Evolutionary conservation across 1,140 invertebrate genomes (phyloP), one percentile per base, ranked within the genome.

Genomic region (Mylabris phalerata): DNA sequence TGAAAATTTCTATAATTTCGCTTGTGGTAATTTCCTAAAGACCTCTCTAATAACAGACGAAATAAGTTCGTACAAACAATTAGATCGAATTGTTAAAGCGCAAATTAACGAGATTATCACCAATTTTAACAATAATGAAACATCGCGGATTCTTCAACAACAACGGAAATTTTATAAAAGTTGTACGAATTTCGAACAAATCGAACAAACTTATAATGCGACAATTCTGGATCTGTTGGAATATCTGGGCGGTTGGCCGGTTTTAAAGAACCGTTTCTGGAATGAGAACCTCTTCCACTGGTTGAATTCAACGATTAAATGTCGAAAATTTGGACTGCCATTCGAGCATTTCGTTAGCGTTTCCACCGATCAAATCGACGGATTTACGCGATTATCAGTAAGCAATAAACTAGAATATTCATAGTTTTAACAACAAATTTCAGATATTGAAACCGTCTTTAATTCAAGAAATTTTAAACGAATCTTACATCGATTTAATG

Each of bases 1-100:
- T 68, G 79, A 87, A 5, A 87, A 93, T 69, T 93, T 93, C 73
- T 93, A 91, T 73, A 71, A 83, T 61, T 90, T 88, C 60, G 82
- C 86, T 1, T 90, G 83, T 64, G 86, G 85, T 0, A 81, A 82
- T 4, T 89, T 66, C 25, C 4, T 62, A 0, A 57, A 64, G 43
- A 63, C 48, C 19, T 45, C 59, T 3, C 38, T 43, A 26, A 41
- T 38, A 3, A 55, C 26, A 7, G 59, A 57, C 3, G 40, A 59
- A 40, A 27, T 25, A 9, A 50, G 50, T 9, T 41, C 50, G 4
- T 39, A 65, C 3, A 50, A 51, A 9, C n/a, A 9, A 19, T 26
- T 67, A 11, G n/a, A 58, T 26, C 48, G 32, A 6, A 24, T 40
- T 10, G 58, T 57, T 9, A 48, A 50, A 19, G 46, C 50, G 11